Base-by-base conservation (phyloP, 1,140 invertebrate genomes). In the Amyelois transitella region DNA sequence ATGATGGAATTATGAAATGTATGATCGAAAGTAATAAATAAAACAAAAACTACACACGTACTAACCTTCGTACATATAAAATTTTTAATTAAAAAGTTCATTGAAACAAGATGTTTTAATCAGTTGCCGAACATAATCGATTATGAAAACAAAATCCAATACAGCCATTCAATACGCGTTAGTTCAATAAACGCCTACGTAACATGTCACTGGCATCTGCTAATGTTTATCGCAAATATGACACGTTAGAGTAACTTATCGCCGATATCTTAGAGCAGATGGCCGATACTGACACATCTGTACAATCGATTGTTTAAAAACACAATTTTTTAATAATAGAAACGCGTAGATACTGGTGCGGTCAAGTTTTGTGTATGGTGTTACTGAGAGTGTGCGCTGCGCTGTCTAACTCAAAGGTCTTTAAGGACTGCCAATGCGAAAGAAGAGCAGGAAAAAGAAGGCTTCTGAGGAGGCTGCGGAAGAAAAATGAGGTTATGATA, bases 391-490 rank as follows among this genome's bases (percentile, higher is more conserved):
- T 88, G 71, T 88, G 77, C 82, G 75, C 75, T 53, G 73, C 86
- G 81, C 77, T 88, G 62, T 85, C 81, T 45, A 81, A 77, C 55
- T 71, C 76, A 54, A 85, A 80, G 58, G 58, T 79, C 45, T 86
- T 84, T 53, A 87, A 86, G 58, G 66, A 86, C 43, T 87, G 84
- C 77, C 79, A 84, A 83, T 87, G 84, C 84, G 84, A 86, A 83
- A 82, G 82, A 85, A 75, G 75, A 66, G 66, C 81, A 78, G 84
- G 82, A 86, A 87, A 79, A 85, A 84, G 81, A 56, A 77, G 84
- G 44, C 67, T 86, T 38, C 56, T 86, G 6, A 71, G 75, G 60
- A 72, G 81, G 55, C 72, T 74, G 22, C 69, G 60, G 47, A 84
- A 65, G 62, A 77, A 77, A 72, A 66, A 38, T 38, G 12, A 38